A percentile compares a stretch with the other conserved stretches of the same genome.
phyloP scores from a whole-genome alignment of 2,113 vertebrate genomes.

The Neodontobutis hainanensis region DNA sequence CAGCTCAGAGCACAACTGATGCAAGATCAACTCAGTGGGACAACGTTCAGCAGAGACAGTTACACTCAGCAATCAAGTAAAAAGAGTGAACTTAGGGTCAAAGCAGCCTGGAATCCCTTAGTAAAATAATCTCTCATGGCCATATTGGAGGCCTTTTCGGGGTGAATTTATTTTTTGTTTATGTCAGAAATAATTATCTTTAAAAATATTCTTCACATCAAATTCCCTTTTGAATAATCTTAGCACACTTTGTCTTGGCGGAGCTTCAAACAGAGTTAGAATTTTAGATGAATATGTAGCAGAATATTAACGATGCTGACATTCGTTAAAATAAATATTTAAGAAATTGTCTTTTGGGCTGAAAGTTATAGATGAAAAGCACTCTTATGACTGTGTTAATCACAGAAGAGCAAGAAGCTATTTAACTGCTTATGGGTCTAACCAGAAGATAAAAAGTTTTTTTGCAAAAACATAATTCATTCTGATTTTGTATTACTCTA shows the following conservation, averaged over 20 bases:
- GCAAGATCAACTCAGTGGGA: slow-evolving; percentile 37
- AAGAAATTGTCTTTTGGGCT: background rate
- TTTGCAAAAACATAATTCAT: too few relatives aligned
- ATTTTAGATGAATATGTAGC: slow-evolving; percentile 1
- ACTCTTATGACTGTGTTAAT: background rate
- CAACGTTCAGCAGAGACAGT: slow-evolving; percentile 15
- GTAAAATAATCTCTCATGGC: slow-evolving; percentile 10
- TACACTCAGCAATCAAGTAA: slow-evolving; percentile 2
- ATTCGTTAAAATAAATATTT: slow-evolving; percentile 2
- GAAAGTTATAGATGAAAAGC: background rate
- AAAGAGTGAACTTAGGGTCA: slow-evolving; percentile 13
- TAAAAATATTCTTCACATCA: slow-evolving; percentile 1
- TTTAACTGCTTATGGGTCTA: too few relatives aligned
- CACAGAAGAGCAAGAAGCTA: background rate
- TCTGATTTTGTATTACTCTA: too few relatives aligned
- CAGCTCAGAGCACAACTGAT: slow-evolving; percentile 47
- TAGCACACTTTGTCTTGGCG: background rate
- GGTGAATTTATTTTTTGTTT: slow-evolving; percentile 11
- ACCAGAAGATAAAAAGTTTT: too few relatives aligned
- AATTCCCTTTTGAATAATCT: slow-evolving; percentile 1
- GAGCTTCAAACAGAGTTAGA: background rate
- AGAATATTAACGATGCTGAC: slow-evolving; percentile 1
- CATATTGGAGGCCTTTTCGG: slow-evolving; percentile 4
- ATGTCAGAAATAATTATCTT: background rate
- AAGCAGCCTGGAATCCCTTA: slow-evolving; percentile 11